Base-by-base conservation (phyloP, 1,140 invertebrate species). In the Brachionus rubens region DNA sequence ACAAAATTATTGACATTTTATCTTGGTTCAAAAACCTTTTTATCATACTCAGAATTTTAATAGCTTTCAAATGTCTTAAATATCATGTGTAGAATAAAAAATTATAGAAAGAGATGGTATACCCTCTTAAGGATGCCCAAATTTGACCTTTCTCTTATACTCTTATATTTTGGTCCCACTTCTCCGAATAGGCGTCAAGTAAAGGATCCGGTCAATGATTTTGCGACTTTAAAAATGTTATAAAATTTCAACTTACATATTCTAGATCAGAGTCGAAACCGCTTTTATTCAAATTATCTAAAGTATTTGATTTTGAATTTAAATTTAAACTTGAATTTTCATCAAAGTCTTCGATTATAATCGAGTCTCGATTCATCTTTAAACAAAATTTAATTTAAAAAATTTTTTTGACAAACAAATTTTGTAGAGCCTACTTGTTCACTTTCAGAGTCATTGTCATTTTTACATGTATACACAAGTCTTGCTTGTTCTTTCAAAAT, bases 401-500 rank as follows among this genome's bases (percentile, higher is more conserved):
- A 16, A 36, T 33, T 36, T 36, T 5, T n/a, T 54, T 30, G 12
- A 28, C 30, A 36, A 59, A 10, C 14, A 16, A 36, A 33, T 36
- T 9, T 36, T 59, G n/a, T 6, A 7, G 10, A 19, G 4, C 9
- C 30, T 59, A 59, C 54, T 36, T 59, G 54, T 16, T 59, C 54
- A 19, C 14, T 36, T 4, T 59, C 54, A 59, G 54, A 16, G 40
- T 65, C 36, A 12, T 65, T 24, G 14, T 65, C 59, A 14, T 28
- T 41, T 43, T 65, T 65, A 4, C 16, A 21, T 6, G 59, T 65
- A 24, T 65, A 65, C 1, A 65, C 59, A 2, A 65, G 40, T 28
- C 59, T 65, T 3, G 59, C 47, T 41, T 72, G 68, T 24, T 72
- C 68, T 72, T 72, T 72, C 9, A 72, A 12, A 40, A 72, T 72